phyloP scores from a whole-genome alignment of 2,113 vertebrate genomes.

The Sinosuthora webbiana region DNA sequence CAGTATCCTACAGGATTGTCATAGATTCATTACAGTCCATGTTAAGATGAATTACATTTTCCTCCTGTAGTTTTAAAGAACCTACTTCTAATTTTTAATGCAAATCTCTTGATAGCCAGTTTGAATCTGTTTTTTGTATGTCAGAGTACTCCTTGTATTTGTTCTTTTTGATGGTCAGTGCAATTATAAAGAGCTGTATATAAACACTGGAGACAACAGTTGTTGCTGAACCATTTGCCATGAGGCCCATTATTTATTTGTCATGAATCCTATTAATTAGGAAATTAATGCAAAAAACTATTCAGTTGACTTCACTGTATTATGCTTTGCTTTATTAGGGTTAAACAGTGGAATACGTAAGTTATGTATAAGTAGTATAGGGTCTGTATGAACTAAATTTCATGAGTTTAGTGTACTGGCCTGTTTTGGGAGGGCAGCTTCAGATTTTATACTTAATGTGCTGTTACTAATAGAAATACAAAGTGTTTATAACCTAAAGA shows the following conservation, averaged over 20 bases:
- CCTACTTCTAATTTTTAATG: not conserved
- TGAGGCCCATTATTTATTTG: not conserved
- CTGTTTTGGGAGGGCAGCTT: not conserved
- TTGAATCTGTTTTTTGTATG: not conserved
- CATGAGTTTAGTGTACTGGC: not conserved
- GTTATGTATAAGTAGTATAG: not conserved
- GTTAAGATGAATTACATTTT: not conserved
- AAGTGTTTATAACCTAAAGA: not conserved
- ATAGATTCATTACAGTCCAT: not conserved
- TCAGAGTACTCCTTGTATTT: not conserved
- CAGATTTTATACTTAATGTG: not conserved
- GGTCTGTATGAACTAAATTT: not conserved
- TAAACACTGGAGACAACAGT: not conserved
- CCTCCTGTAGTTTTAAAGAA: not conserved
- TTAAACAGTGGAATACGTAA: not conserved
- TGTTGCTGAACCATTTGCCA: not conserved
- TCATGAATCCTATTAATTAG: not conserved
- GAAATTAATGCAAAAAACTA: not conserved
- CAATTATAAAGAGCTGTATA: not conserved
- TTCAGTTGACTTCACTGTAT: not conserved
- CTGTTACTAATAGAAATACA: not conserved
- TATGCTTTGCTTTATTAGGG: not conserved
- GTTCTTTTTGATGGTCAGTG: not conserved
- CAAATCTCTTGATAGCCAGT: not conserved
- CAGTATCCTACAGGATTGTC: not conserved